These are phyloP conservation scores for Diplosoma virens DNA, from an alignment of 23 tunicate genomes.

Conservation along the genomic window DNA sequence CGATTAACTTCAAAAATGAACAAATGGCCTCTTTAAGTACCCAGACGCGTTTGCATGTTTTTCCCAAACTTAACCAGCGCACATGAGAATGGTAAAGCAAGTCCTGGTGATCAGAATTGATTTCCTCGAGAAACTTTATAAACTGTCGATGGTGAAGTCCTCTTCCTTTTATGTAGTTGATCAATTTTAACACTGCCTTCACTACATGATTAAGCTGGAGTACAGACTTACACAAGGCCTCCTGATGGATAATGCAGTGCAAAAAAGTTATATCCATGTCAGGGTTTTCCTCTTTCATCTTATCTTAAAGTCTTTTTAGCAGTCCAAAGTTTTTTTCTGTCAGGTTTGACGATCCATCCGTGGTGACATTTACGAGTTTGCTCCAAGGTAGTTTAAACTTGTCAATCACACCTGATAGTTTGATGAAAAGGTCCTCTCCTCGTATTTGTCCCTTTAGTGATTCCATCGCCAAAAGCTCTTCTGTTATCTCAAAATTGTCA, in stretches of 20 bases:
- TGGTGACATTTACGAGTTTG: slow-evolving; percentile 36
- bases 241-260: slow-evolving; percentile 37
- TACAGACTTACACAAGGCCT: slow-evolving; percentile 19
- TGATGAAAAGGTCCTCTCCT: slow-evolving; percentile 32
- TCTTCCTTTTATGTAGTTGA: slow-evolving; percentile 25
- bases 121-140: slow-evolving; percentile 36
- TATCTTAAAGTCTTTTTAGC: slow-evolving; percentile 36
- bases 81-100: slow-evolving; percentile 35
- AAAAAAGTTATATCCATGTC: too few species aligned
- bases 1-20: slow-evolving; percentile 27
- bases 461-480: slow-evolving; percentile 39
- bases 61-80: slow-evolving; percentile 35
- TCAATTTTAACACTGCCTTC: slow-evolving; percentile 38
- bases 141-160: slow-evolving; percentile 35
- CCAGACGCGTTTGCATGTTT: slow-evolving; percentile 29
- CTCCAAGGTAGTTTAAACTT: slow-evolving; percentile 1
- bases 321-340: slow-evolving; percentile 36
- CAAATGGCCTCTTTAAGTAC: slow-evolving; percentile 22
- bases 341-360: slow-evolving; percentile 32
- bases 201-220: slow-evolving; percentile 36
- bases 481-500: slow-evolving; percentile 35
- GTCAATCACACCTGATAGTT: slow-evolving; percentile 20
- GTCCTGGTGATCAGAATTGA: slow-evolving; percentile 28
- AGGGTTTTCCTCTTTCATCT: too few species aligned
- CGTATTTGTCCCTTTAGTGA: slow-evolving; percentile 11